Conservation (phyloP, 1,140 invertebrate species). For the Magallana angulata region DNA sequence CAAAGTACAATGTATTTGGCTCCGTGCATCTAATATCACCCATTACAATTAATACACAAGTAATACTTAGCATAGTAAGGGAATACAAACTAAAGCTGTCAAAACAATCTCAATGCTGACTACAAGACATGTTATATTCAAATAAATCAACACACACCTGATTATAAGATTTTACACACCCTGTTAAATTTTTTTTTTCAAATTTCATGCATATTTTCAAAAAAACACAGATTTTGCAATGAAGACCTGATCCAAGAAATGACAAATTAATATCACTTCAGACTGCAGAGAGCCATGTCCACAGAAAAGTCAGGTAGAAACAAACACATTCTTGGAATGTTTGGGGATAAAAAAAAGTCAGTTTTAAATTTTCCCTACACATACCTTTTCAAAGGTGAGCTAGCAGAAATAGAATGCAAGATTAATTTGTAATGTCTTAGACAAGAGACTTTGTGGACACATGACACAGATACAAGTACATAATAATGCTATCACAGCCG, state of each 20-base stretch:
- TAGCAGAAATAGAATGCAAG: conserved; percentile 26
- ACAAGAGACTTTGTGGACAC: conserved; percentile 13
- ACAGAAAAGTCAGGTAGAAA: conserved; percentile 21
- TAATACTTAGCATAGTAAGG: conserved; percentile 34
- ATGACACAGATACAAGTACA: conserved; percentile 40
- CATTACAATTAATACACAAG: conserved; percentile 28
- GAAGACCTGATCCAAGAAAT: conserved; percentile 33
- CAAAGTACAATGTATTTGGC: conserved; percentile 24
- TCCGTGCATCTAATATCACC: conserved; percentile 22
- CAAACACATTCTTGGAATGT: conserved; percentile 36
- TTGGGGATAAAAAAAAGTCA: conserved; percentile 25
- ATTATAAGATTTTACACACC: conserved; percentile 28
- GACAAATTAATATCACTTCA: conserved; percentile 23
- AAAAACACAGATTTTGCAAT: conserved; percentile 9
- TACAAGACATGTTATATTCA: not conserved
- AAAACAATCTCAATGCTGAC: conserved; percentile 30
- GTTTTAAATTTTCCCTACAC: conserved; percentile 5
- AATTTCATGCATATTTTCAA: conserved; percentile 25
- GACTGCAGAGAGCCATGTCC: conserved; percentile 16
- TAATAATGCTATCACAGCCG: conserved; percentile 59
- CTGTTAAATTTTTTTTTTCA: conserved; percentile 24
- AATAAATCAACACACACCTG: conserved; percentile 26
- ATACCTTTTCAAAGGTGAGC: conserved; percentile 33
- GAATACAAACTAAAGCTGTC: conserved; percentile 32
- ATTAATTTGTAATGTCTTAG: conserved; percentile 32